Conservation (phyloP, 2,113 vertebrate genomes). For the Himantopus leucocephalus region DNA sequence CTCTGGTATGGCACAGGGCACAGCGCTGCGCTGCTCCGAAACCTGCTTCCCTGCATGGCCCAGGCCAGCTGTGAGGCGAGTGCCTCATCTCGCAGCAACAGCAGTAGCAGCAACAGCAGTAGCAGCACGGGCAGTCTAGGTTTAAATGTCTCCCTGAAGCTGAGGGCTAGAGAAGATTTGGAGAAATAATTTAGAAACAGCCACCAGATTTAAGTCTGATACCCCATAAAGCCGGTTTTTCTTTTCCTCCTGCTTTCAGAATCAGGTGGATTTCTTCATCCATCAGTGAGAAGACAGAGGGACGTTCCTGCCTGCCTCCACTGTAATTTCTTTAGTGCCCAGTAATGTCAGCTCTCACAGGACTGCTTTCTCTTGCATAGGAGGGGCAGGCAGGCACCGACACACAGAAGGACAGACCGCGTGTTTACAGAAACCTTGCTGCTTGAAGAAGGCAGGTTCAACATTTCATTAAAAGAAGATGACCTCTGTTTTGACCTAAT, state of each 20-base stretch:
- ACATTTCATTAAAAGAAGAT: not conserved
- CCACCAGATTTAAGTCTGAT: not conserved
- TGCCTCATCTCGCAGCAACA: not conserved
- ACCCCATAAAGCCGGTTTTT: not conserved
- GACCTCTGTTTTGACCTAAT: not conserved
- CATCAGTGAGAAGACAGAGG: not conserved
- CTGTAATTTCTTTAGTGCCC: not conserved
- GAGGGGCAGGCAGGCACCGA: not conserved
- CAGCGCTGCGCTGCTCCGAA: not conserved
- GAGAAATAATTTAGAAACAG: not conserved
- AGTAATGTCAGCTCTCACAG: not conserved
- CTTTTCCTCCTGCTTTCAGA: not conserved
- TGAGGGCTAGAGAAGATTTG: not conserved
- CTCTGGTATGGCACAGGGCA: not conserved
- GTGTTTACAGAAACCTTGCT: not conserved
- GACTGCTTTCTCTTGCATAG: not conserved
- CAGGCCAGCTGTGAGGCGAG: rapidly evolving
- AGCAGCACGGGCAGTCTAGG: not conserved
- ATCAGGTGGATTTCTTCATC: not conserved
- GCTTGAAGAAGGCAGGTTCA: not conserved
- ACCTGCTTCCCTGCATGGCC: not conserved
- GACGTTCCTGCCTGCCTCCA: not conserved
- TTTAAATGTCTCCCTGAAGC: not conserved
- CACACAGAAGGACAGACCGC: not conserved
- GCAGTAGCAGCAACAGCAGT: not conserved